Evolutionary conservation across 2,888 invertebrate species (phyloP).

Genomic region (Cantharis nigra): DNA sequence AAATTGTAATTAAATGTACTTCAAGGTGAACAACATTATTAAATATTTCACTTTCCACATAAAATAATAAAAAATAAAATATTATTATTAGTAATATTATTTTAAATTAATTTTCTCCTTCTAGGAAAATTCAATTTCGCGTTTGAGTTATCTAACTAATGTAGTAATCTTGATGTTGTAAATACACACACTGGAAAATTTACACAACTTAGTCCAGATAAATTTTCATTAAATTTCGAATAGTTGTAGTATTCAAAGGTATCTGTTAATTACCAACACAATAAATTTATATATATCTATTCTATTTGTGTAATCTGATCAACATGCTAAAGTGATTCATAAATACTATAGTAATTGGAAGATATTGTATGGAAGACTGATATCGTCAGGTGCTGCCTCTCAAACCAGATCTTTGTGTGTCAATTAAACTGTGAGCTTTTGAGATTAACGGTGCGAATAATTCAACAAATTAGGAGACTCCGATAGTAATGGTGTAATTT

Average conservation of each 20-base stretch:
- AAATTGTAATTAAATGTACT: not conserved
- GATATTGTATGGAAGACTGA: conserved; percentile 25
- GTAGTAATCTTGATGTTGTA: not conserved
- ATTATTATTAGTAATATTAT: not conserved
- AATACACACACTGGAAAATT: not conserved
- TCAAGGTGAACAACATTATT: not conserved
- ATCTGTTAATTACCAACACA: conserved; percentile 29
- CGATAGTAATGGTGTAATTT: not conserved
- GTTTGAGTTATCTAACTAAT: not conserved
- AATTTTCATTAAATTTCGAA: not conserved
- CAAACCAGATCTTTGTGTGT: conserved; percentile 27
- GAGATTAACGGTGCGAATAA: conserved; percentile 23
- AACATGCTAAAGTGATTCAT: conserved; percentile 21
- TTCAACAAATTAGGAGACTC: conserved; percentile 20
- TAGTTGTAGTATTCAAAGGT: conserved; percentile 14
- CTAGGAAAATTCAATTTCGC: not conserved
- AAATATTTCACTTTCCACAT: not conserved
- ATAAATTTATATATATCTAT: conserved; percentile 24
- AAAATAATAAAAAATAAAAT: not conserved
- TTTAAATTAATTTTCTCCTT: not conserved
- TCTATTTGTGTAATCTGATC: conserved; percentile 26
- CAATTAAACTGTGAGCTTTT: conserved; percentile 26
- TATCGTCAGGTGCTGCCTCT: conserved; percentile 30
- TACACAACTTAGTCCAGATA: not conserved
- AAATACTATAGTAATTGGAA: conserved; percentile 25